A percentile compares a stretch with the other conserved stretches of the same genome.
Evolutionary conservation across 2,888 invertebrate species (phyloP).

Genomic region (Monochamus alternatus): DNA sequence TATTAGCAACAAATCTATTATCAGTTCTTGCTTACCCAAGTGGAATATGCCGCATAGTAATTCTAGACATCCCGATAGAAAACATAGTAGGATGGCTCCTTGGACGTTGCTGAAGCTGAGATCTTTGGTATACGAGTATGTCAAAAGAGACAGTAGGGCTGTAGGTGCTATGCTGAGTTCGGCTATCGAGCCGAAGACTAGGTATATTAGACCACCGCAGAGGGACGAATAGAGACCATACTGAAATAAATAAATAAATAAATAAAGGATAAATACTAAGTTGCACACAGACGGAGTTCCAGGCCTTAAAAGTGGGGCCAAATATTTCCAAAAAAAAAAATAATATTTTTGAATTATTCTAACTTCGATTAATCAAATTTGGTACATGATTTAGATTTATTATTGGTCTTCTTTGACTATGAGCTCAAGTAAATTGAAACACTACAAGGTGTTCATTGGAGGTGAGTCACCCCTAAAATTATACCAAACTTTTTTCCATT

Average conservation of each 20-base stretch:
- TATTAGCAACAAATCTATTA: background rate
- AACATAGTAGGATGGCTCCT: constrained; percentile 79
- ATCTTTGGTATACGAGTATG: constrained; percentile 76
- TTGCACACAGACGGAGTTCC: too few species aligned
- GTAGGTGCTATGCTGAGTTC: constrained; percentile 83
- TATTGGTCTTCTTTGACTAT: too few species aligned
- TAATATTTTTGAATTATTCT: too few species aligned
- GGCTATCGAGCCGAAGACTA: constrained; percentile 82
- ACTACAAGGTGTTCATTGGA: too few species aligned
- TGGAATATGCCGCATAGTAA: constrained; percentile 77
- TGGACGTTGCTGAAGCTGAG: constrained; percentile 71
- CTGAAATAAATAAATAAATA: constrained; percentile 72
- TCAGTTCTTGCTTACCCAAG: constrained; percentile 72
- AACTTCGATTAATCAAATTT: too few species aligned
- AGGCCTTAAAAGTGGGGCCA: too few species aligned
- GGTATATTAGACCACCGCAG: constrained; percentile 84
- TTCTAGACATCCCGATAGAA: constrained; percentile 79
- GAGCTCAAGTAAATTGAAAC: too few species aligned
- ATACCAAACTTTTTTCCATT: too few species aligned
- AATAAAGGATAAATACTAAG: background rate
- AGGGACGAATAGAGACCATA: constrained; percentile 90
- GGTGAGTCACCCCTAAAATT: too few species aligned
- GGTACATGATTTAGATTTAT: too few species aligned
- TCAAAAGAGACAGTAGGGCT: constrained; percentile 84
- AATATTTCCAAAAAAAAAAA: too few species aligned